Evolutionary conservation across 2,113 vertebrate species (phyloP), one percentile per base, ranked within the genome.

Genomic region (Semnornis frantzii): DNA sequence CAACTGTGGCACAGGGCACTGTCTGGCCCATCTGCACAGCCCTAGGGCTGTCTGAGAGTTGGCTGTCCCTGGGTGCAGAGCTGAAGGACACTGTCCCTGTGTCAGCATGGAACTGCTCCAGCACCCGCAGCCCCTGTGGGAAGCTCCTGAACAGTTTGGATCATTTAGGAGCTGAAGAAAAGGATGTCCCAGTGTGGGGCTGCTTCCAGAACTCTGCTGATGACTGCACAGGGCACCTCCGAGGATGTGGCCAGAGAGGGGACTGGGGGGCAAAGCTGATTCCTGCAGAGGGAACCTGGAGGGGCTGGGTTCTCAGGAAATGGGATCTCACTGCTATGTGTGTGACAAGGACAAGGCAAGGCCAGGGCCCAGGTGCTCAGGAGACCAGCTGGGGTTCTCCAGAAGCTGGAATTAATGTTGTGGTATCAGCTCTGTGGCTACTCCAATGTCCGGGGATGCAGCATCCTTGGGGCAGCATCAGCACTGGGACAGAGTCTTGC

Each of bases 91-190:
- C 44, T 2, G 3, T 20, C 1, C 42, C 27, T 39, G 28, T 31
- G 64, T 23, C 14, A 1, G 33, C 15, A 19, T 0, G 0, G 37
- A 52, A 44, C 15, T 5, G 18, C 31, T 57, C 10, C 12, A 3
- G 54, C 10, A 20, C 17, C 58, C 2, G 5, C 66, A n/a, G 31
- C 42, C 37, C 3, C 20, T 1, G 4, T 0, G 1, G 23, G 33
- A 55, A 17, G 9, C 25, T 21, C 54, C 48, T 19, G 28, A 60
- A 21, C 64, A 7, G 0, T 39, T 39, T 39, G 37, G 37, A 39
- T 39, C 37, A 39, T n/a, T 65, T 10, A 27, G 68, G 63, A 87
- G 44, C 25, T 39, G 55, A 64, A 31, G 21, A 13, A 25, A 57
- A 82, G 64, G 48, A 6, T 17, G 28, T n/a, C 58, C 48, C 58